Evolutionary conservation across 2,797 vertebrate species (phyloP).

Genomic region (Gouania willdenowi): DNA sequence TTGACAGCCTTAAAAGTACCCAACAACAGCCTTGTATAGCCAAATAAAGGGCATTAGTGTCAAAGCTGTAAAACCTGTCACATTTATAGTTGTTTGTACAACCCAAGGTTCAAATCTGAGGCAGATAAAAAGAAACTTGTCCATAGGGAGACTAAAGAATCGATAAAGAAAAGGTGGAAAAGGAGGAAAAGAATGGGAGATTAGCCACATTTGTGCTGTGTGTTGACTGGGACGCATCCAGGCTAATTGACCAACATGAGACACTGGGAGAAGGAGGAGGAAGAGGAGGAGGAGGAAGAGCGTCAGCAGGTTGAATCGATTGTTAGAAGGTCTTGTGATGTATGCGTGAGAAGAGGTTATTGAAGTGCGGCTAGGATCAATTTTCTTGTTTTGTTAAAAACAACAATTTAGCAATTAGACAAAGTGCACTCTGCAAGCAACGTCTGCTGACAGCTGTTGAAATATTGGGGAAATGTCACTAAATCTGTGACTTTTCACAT

Average conservation of each 20-base stretch:
- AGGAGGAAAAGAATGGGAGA: conserved; percentile 43
- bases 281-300: no score
- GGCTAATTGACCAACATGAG: conserved; percentile 69
- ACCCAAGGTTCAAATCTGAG: conserved; percentile 31
- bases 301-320: conserved; percentile 52
- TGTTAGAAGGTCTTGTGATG: conserved; percentile 23
- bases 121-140: conserved; percentile 23
- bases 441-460: background rate
- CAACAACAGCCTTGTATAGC: conserved; percentile 57
- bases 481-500: no score
- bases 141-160: conserved; percentile 48
- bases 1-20: conserved; percentile 32
- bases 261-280: conserved; percentile 38
- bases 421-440: no score
- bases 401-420: no score
- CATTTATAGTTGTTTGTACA: conserved; percentile 56
- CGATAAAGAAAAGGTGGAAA: conserved; percentile 49
- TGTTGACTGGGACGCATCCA: conserved; percentile 52
- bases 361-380: background rate
- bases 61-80: conserved; percentile 62
- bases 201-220: conserved; percentile 47
- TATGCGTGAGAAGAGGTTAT: background rate
- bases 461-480: no score
- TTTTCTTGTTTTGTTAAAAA: background rate
- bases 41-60: conserved; percentile 68